Evolutionary conservation across 2,797 vertebrate genomes (phyloP), one percentile per base, ranked within the genome.

Genomic region (Coluber constrictor): DNA sequence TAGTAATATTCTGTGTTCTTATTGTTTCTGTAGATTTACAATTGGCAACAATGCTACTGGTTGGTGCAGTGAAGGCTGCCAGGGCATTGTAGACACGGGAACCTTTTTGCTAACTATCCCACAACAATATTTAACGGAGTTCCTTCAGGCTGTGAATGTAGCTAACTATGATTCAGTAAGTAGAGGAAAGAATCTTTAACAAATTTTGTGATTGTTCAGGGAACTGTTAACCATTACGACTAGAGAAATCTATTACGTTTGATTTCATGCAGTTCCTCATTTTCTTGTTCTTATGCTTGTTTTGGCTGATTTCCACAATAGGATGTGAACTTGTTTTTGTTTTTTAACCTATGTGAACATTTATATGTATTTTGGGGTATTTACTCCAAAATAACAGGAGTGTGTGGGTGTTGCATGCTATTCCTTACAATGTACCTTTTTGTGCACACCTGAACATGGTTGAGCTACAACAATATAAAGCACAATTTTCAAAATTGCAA

Each of bases 21-120:
- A 11, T 83, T 89, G 2, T 92, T 32, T 70, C 8, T 0, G 60
- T 94, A 98, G 98, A 90, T 98, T 98, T 91, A 54, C 94, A 90
- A 91, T 98, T 0, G 97, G 96, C 16, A 94, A 95, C 32, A 94
- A 95, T 1, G 93, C 74, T 56, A 97, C 94, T 0, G 95, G 95
- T 66, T 98, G 96, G 96, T 98, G 98, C 95, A 97, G 95, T 47
- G 91, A 96, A 91, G 98, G 98, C 92, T 99, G 98, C 95, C 98
- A 98, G 96, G 96, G 97, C 89, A 96, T 98, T 11, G 98, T 98
- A 95, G 98, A 98, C 94, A 98, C 98, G 0, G 98, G 98, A 89
- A 98, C 98, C 0, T 98, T 97, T 88, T 91, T 91, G 37, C 95
- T 99, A 92, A 97, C 98, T 0, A 96, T 97, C 56, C 98, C 98